Conservation (phyloP, 2,888 invertebrate genomes). For the Erebia epiphron region DNA sequence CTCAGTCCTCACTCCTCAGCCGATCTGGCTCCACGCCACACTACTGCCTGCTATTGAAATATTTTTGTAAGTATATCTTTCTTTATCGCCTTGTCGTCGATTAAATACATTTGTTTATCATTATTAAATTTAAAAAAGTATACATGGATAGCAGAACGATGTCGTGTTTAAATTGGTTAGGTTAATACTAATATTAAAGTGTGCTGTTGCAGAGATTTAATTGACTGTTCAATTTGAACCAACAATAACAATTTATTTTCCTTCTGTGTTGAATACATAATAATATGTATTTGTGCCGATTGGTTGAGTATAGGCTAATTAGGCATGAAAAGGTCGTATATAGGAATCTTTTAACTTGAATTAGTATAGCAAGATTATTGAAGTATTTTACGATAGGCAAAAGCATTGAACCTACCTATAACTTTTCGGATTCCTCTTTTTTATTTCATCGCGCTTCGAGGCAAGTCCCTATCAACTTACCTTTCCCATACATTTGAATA, state of each 20-base stretch:
- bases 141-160: not conserved
- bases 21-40: constrained; percentile 27
- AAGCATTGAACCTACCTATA: no score
- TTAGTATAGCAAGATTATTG: no score
- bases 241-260: constrained; percentile 4
- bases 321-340: not conserved
- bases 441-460: no score
- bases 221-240: not conserved
- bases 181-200: not conserved
- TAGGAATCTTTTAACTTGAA: no score
- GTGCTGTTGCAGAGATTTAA: not conserved
- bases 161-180: not conserved
- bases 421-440: no score
- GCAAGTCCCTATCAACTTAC: no score
- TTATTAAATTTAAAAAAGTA: no score
- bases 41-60: constrained; percentile 1
- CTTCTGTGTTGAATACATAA: constrained; percentile 3
- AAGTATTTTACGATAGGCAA: no score
- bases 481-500: no score
- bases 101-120: not conserved
- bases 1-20: constrained; percentile 14
- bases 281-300: not conserved
- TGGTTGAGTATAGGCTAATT: not conserved
- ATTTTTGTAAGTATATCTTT: constrained; percentile 29
- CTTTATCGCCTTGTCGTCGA: constrained; percentile 8